Percentiles rank a stretch among this genome's conserved stretches.
Evolutionary conservation across 1,140 invertebrate genomes (phyloP).

Genomic region (Papilio dardanus): DNA sequence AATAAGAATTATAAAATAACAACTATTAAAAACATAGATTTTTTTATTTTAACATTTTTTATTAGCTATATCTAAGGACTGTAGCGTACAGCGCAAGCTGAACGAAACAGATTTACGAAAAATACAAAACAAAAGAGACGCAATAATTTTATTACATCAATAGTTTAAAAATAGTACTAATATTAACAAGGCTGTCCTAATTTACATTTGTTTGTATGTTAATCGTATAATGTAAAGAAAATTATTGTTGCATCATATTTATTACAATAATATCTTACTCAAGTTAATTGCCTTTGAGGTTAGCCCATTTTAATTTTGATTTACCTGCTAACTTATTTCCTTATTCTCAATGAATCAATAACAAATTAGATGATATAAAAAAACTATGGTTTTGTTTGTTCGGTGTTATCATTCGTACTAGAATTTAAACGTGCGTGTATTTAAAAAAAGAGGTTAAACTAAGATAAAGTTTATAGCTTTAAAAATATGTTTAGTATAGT

Average conservation of each 20-base stretch:
- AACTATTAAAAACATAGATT: background rate
- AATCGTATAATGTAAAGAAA: constrained; percentile 32
- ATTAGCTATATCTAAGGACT: background rate
- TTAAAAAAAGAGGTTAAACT: no score
- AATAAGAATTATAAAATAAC: background rate
- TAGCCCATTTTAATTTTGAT: constrained; percentile 24
- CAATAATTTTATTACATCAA: background rate
- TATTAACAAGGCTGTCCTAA: constrained; percentile 24
- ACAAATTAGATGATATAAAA: background rate
- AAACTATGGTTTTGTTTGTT: constrained; percentile 4
- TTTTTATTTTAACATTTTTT: no score
- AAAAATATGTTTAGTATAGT: no score
- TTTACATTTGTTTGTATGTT: constrained; percentile 36
- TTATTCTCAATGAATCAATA: background rate
- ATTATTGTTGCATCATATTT: constrained; percentile 35
- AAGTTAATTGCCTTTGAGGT: constrained; percentile 27
- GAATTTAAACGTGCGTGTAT: no score
- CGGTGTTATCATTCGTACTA: background rate
- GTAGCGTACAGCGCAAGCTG: background rate
- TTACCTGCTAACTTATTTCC: constrained; percentile 20
- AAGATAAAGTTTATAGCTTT: no score
- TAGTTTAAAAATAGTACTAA: constrained; percentile 4
- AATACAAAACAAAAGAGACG: background rate
- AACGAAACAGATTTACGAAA: background rate
- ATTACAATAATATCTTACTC: constrained; percentile 35